phyloP scores from a whole-genome alignment of 2,888 invertebrate species.

The Plebejus melissa region DNA sequence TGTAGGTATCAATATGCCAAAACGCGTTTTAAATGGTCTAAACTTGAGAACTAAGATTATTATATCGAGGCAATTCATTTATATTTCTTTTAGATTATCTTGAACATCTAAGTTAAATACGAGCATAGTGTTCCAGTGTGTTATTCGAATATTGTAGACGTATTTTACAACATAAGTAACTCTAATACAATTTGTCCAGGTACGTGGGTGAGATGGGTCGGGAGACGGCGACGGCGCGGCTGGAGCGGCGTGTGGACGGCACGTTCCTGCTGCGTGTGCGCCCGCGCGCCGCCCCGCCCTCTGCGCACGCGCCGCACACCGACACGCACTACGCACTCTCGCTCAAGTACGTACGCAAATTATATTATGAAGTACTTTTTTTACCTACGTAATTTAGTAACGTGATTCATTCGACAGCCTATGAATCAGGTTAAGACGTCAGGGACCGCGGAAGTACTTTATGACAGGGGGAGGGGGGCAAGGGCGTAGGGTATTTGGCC shows the following conservation, averaged over 20 bases:
- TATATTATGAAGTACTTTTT: neutral
- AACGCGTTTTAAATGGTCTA: too few species aligned
- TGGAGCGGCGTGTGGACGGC: conserved; percentile 89
- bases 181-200: conserved; percentile 57
- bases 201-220: conserved; percentile 94
- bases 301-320: conserved; percentile 42
- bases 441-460: too few species aligned
- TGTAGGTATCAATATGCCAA: too few species aligned
- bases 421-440: too few species aligned
- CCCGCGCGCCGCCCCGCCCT: conserved; percentile 70
- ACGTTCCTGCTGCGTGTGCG: conserved; percentile 91
- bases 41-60: too few species aligned
- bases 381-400: too few species aligned
- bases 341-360: conserved; percentile 80
- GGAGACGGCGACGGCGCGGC: conserved; percentile 84
- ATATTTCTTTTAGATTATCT: too few species aligned
- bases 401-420: too few species aligned
- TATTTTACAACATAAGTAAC: neutral
- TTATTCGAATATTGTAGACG: neutral
- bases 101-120: neutral
- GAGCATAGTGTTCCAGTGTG: neutral
- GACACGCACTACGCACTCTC: conserved; percentile 91
- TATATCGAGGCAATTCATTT: too few species aligned
- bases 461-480: too few species aligned
- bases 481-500: too few species aligned